Base-by-base conservation (phyloP, 2,888 invertebrate genomes). In the Nomada hirtipes region DNA sequence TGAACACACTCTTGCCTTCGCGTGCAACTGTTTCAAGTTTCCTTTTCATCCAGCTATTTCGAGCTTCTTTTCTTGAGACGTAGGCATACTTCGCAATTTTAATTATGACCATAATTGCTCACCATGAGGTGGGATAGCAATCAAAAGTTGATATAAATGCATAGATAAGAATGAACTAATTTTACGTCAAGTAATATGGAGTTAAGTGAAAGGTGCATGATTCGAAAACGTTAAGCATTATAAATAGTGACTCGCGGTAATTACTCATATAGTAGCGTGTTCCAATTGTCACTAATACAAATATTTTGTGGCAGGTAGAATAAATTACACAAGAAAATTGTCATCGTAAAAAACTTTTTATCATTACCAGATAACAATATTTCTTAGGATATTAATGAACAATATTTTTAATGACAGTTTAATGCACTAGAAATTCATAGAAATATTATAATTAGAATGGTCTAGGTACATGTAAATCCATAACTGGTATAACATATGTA, bases 11-110 rank as follows among this genome's bases (percentile, higher is more conserved):
- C 57, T 59, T 69, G 26, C 59, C 69, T 13, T 63, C 42, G 71
- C 71, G 71, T 72, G 71, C 71, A 52, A 53, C 26, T 63, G 71
- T 53, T 72, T 63, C 42, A 10, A 63, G 23, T 53, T 53, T 15
- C 29, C 18, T 42, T 72, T 72, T 63, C 13, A 63, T 18, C 63
- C 50, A 72, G 52, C 36, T 26, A 61, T 44, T 72, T 53, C 42
- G 42, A 72, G 63, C 63, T 53, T 55, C n/a, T 44, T 50, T 70
- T 50, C 47, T 70, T 47, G 29, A 18, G 59, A 9, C 59, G 7
- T 2, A 55, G 29, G 20, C 10, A 50, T 60, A 50, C 47, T n/a
- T 13, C n/a, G 29, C 29, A 50, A 59, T 70, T 70, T 59, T 50
- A 70, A 60, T 50, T 59, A 15, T 50, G 23, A 26, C 29, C 18